Evolutionary conservation across 2,888 invertebrate genomes (phyloP).

Genomic region (Norana najaformis): DNA sequence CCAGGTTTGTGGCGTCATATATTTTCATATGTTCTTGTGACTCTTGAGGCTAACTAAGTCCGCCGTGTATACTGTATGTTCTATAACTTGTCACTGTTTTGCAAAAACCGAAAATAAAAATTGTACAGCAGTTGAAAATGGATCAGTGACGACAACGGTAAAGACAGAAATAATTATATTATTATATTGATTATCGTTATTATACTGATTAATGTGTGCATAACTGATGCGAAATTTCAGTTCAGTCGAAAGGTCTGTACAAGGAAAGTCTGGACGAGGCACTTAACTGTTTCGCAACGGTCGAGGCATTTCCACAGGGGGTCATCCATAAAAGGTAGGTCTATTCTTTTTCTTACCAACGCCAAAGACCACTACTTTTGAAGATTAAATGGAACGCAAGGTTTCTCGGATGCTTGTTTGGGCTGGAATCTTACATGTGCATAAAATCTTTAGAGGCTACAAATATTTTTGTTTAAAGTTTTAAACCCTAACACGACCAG

Average conservation of each 20-base stretch:
- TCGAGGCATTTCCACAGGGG: slow-evolving; percentile 49
- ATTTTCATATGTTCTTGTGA: too few species aligned
- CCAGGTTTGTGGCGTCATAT: too few species aligned
- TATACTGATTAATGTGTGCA: not conserved
- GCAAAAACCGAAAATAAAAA: not conserved
- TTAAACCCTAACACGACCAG: too few species aligned
- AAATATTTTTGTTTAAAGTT: too few species aligned
- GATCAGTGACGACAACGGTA: not conserved
- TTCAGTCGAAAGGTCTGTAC: slow-evolving; percentile 54
- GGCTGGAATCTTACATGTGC: too few species aligned
- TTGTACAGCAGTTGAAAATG: not conserved
- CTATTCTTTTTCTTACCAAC: not conserved
- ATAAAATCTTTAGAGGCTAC: too few species aligned
- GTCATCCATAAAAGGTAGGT: slow-evolving; percentile 49
- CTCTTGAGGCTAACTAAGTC: too few species aligned
- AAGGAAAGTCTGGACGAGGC: slow-evolving; percentile 55
- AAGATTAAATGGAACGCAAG: not conserved
- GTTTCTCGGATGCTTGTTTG: too few species aligned
- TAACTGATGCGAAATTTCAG: slow-evolving; percentile 44
- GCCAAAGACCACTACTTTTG: not conserved
- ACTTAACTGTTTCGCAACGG: slow-evolving; percentile 53
- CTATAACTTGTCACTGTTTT: too few species aligned
- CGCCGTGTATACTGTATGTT: too few species aligned
- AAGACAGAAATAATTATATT: not conserved
- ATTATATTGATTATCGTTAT: not conserved